Conservation (phyloP, 1,140 invertebrate species). For the Drosophila chauvacae region DNA sequence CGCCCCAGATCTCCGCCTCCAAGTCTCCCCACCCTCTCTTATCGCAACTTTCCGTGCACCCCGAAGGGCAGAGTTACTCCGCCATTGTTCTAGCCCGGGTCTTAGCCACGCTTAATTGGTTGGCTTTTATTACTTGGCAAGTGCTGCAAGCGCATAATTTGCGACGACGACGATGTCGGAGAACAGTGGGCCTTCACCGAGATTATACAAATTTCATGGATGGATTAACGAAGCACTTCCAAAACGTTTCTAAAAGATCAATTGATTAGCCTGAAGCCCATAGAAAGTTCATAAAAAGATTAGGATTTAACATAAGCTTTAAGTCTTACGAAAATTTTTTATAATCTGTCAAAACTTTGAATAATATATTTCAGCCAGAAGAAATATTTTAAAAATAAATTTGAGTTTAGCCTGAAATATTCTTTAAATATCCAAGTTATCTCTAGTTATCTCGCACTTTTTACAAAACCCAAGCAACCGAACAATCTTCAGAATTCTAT, state of each 20-base stretch:
- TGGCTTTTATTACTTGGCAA: constrained; percentile 79
- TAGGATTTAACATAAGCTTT: neutral
- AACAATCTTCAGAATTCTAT: neutral
- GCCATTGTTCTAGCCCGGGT: constrained; percentile 67
- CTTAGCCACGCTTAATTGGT: constrained; percentile 81
- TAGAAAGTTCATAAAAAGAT: neutral
- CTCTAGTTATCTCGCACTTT: neutral
- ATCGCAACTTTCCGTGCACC: constrained; percentile 6
- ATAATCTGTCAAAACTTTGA: neutral
- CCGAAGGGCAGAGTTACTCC: constrained; percentile 29
- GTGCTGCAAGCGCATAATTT: constrained; percentile 73
- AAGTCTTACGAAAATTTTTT: neutral
- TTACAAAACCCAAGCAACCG: neutral
- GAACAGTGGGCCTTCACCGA: constrained; percentile 46
- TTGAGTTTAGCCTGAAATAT: neutral
- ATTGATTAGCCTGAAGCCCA: constrained; percentile 22
- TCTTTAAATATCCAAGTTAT: neutral
- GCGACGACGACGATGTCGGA: constrained; percentile 18
- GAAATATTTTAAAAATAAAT: neutral
- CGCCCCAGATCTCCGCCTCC: constrained; percentile 38
- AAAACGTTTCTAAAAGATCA: constrained; percentile 5
- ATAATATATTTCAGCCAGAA: neutral
- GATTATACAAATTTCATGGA: constrained; percentile 48
- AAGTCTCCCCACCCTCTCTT: constrained; percentile 1
- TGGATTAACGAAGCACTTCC: constrained; percentile 31